A percentile compares a stretch with the other conserved stretches of the same genome.
Evolutionary conservation across 2,888 invertebrate genomes (phyloP).

Genomic region (Megastigmus dorsalis): DNA sequence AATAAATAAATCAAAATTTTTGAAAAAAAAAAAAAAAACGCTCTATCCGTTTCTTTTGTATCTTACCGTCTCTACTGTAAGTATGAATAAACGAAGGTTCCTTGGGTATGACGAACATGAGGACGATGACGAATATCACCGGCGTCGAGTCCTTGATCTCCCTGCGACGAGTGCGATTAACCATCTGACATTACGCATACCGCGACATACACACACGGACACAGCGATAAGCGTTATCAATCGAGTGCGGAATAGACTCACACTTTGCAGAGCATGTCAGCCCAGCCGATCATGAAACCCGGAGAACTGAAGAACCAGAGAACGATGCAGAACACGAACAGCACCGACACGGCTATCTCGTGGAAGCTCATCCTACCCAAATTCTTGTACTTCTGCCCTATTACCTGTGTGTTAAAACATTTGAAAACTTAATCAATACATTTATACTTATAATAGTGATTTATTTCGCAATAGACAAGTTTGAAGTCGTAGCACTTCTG

Average conservation of each 20-base stretch:
- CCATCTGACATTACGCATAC: too few relatives aligned
- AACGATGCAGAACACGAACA: constrained; percentile 75
- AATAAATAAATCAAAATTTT: background rate
- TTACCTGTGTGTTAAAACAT: constrained; percentile 62
- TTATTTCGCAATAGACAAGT: too few relatives aligned
- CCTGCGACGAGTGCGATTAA: constrained; percentile 50
- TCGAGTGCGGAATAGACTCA: constrained; percentile 55
- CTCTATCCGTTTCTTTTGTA: too few relatives aligned
- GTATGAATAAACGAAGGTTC: constrained; percentile 69
- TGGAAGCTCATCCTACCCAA: constrained; percentile 75
- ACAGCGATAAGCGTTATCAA: background rate
- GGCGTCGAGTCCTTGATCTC: constrained; percentile 67
- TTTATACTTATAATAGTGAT: too few relatives aligned
- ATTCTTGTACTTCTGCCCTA: constrained; percentile 72
- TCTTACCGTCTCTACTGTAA: constrained; percentile 61
- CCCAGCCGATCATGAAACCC: constrained; percentile 78
- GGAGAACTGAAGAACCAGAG: constrained; percentile 79
- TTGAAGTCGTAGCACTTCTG: too few relatives aligned
- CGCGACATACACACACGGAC: too few relatives aligned
- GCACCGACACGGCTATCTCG: constrained; percentile 68
- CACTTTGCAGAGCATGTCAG: constrained; percentile 63
- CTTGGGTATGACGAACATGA: constrained; percentile 77
- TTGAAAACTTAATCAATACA: background rate
- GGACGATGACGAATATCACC: constrained; percentile 76
- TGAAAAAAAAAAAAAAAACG: background rate